A percentile compares a stretch with the other conserved stretches of the same genome.
phyloP scores from a whole-genome alignment of 2,888 invertebrate species.

The Drepana falcataria region DNA sequence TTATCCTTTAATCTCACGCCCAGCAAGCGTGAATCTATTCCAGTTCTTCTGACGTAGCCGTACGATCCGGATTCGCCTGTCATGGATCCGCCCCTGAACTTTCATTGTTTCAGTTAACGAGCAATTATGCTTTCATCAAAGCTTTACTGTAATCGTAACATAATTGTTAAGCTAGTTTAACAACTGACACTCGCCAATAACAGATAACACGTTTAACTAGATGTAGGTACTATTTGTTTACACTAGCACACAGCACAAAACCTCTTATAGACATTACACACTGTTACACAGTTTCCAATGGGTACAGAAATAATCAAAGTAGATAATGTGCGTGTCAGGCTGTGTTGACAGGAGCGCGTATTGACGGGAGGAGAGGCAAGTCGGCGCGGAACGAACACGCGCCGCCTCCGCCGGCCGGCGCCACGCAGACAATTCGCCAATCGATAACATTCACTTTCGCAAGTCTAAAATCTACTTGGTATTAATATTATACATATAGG shows the following conservation, averaged over 20 bases:
- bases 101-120: slow-evolving; percentile 54
- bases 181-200: neutral
- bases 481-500: too few species aligned
- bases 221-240: slow-evolving; percentile 6
- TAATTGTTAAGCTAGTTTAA: neutral
- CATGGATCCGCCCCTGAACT: slow-evolving; percentile 51
- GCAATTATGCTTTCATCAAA: slow-evolving; percentile 31
- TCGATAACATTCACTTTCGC: too few species aligned
- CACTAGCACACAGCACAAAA: neutral
- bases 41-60: slow-evolving; percentile 67
- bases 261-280: neutral
- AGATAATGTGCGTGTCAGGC: slow-evolving; percentile 26
- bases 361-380: slow-evolving; percentile 15
- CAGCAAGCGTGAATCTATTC: slow-evolving; percentile 67
- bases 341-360: slow-evolving; percentile 30
- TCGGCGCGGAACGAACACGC: slow-evolving; percentile 21
- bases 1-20: slow-evolving; percentile 76
- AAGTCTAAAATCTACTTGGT: too few species aligned
- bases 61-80: slow-evolving; percentile 62
- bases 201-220: neutral
- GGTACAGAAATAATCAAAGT: slow-evolving; percentile 66
- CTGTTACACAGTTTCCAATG: slow-evolving; percentile 29
- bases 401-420: slow-evolving; percentile 28
- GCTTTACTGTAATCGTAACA: slow-evolving; percentile 17
- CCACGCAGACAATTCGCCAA: slow-evolving; percentile 16